Conservation (phyloP, 2,113 vertebrate species). For the Anseranas semipalmata region DNA sequence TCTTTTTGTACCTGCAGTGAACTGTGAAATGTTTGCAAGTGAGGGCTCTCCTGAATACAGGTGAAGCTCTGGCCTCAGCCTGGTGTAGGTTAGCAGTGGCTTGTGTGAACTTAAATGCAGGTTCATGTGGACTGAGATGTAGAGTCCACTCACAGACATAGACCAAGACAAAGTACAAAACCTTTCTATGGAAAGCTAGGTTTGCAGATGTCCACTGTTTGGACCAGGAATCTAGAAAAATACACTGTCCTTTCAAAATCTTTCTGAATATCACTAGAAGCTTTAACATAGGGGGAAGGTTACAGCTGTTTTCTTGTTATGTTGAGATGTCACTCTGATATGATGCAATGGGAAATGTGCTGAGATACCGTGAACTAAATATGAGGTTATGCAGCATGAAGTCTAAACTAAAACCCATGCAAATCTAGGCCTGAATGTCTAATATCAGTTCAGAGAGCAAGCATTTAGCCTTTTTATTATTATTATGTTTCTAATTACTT, state of each 20-base stretch:
- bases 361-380: background rate
- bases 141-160: background rate
- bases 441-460: background rate
- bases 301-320: background rate
- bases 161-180: background rate
- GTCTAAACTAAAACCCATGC: background rate
- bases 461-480: background rate
- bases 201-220: background rate
- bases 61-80: background rate
- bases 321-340: background rate
- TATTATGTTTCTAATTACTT: background rate
- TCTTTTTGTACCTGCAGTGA: background rate
- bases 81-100: fast-evolving
- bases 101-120: background rate
- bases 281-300: background rate
- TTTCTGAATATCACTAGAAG: background rate
- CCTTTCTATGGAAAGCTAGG: background rate
- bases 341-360: background rate
- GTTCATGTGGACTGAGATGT: background rate
- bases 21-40: background rate
- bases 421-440: background rate
- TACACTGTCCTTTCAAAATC: background rate
- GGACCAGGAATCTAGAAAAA: background rate
- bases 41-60: background rate
- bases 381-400: background rate